Evolutionary conservation across 30 jellyfish, hydroid and myxozoan species (phyloP).

Genomic region (Aurelia coerulea): DNA sequence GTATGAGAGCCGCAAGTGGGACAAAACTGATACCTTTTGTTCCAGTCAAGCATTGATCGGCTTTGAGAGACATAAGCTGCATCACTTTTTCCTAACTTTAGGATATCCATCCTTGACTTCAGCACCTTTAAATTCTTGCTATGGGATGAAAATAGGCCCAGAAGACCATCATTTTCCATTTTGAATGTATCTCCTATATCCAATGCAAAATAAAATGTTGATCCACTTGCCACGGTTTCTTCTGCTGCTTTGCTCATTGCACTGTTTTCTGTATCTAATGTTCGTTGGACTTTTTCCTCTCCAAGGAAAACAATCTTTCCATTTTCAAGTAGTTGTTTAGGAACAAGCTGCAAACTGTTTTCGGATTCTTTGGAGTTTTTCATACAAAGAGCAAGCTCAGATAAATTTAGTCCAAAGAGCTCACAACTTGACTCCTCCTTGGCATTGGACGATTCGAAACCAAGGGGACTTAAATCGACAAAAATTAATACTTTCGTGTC

Average conservation of each 20-base stretch:
- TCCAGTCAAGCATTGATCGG: slow-evolving; percentile 84
- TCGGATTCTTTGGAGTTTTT: neutral
- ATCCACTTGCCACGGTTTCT: neutral
- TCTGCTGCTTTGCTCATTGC: neutral
- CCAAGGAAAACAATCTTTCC: slow-evolving; percentile 25
- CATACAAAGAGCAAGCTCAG: neutral
- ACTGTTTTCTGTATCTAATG: too few relatives aligned
- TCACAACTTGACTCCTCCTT: slow-evolving; percentile 6
- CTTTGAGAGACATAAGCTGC: slow-evolving; percentile 77
- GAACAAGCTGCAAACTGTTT: neutral
- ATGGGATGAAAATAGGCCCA: too few relatives aligned
- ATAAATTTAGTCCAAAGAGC: neutral
- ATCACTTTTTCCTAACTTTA: slow-evolving; percentile 36
- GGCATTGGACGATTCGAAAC: neutral
- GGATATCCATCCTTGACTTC: slow-evolving; percentile 38
- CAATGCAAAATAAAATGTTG: too few relatives aligned
- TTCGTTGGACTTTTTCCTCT: too few relatives aligned
- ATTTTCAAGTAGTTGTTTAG: neutral
- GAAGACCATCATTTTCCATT: too few relatives aligned
- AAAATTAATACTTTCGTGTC: neutral
- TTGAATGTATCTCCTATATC: too few relatives aligned
- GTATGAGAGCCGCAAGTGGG: slow-evolving; percentile 77
- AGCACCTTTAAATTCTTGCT: neutral
- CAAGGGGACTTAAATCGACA: slow-evolving; percentile 33
- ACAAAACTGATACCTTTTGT: slow-evolving; percentile 66